Conservation (phyloP, 2,888 invertebrate genomes). For the Morpho achilles region DNA sequence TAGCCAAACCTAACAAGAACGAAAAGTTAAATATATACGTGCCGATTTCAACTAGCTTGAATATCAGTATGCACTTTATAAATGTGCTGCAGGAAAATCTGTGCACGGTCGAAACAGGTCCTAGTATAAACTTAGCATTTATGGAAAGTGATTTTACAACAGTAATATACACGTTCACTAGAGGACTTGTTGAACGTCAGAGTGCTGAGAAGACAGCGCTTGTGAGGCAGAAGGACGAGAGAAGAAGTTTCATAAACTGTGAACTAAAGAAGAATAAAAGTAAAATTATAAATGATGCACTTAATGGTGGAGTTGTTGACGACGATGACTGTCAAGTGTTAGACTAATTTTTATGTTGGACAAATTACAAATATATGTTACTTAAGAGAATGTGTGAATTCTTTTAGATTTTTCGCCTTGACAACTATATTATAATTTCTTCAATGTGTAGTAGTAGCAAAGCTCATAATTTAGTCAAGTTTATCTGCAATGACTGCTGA, state of each 20-base stretch:
- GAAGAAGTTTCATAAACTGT: conserved; percentile 56
- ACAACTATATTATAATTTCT: too few species aligned
- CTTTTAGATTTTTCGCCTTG: too few species aligned
- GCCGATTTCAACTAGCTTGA: conserved; percentile 52
- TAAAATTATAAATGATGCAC: conserved; percentile 55
- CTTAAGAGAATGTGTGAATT: too few species aligned
- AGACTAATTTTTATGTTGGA: conserved; percentile 34
- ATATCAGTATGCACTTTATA: conserved; percentile 54
- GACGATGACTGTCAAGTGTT: conserved; percentile 58
- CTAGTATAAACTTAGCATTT: conserved; percentile 61
- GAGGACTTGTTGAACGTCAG: conserved; percentile 47
- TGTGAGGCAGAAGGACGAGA: conserved; percentile 48
- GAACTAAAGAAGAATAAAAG: conserved; percentile 56
- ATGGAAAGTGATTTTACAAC: conserved; percentile 66
- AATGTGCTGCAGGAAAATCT: conserved; percentile 63
- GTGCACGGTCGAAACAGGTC: conserved; percentile 66
- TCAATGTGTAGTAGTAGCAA: too few species aligned
- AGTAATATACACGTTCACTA: conserved; percentile 67
- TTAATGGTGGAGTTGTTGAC: conserved; percentile 64
- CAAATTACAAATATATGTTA: too few species aligned
- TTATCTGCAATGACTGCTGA: too few species aligned
- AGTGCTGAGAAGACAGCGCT: conserved; percentile 42
- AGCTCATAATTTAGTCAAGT: too few species aligned
- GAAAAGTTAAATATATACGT: conserved; percentile 68
- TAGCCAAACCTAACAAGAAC: conserved; percentile 57